phyloP scores from a whole-genome alignment of 2,797 vertebrate species.

The Oceanodroma leucorhoa region DNA sequence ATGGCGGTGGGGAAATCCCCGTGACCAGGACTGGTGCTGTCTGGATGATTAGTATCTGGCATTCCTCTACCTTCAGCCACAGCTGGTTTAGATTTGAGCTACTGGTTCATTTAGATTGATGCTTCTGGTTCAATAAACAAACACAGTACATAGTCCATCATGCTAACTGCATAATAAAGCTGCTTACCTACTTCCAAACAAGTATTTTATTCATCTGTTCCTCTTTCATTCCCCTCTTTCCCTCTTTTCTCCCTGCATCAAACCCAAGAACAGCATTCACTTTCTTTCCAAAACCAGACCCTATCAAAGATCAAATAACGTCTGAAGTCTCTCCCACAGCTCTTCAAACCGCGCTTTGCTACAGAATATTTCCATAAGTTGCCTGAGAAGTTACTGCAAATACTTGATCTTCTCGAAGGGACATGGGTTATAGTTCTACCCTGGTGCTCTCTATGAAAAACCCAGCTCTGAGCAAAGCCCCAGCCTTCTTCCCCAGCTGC shows the following conservation, averaged over 20 bases:
- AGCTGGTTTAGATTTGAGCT: constrained; percentile 63
- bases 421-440: not conserved
- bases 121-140: constrained; percentile 45
- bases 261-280: not conserved
- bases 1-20: not conserved
- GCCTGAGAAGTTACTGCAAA: not conserved
- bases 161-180: not conserved
- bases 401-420: not conserved
- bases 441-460: not conserved
- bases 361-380: not conserved
- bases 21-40: not conserved
- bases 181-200: constrained; percentile 1
- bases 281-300: not conserved
- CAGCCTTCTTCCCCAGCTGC: not conserved
- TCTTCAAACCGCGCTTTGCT: not conserved
- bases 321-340: not conserved
- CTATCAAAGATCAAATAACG: not conserved
- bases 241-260: not conserved
- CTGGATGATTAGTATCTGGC: not conserved
- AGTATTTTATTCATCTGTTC: not conserved
- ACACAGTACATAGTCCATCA: constrained; percentile 13
- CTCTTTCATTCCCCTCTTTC: not conserved
- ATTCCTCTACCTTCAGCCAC: constrained; percentile 23
- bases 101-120: constrained; percentile 30
- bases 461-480: not conserved